Evolutionary conservation across 2,888 invertebrate species (phyloP), one percentile per base, ranked within the genome.

Genomic region (Euzophera pinguis): DNA sequence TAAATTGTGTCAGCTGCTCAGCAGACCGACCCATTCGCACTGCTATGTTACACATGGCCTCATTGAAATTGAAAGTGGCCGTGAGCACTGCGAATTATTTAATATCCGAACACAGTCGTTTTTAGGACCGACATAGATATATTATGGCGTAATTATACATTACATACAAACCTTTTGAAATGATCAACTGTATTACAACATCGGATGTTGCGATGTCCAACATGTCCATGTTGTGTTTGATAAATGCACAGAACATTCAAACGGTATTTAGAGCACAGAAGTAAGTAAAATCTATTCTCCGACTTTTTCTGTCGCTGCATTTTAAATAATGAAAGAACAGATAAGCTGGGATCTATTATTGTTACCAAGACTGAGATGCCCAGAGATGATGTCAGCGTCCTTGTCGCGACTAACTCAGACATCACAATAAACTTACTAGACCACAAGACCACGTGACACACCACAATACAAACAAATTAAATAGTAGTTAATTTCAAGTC

Each of bases 51-150:
- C 43, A 43, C 43, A 43, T 37, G 51, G 43, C 51, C 51, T 51
- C 51, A 51, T 35, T 50, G 50, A 50, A 50, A 50, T 51, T 34
- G 43, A 51, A 51, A 51, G 51, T 43, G 35, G 37, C 43, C 50
- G 16, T 51, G 34, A 43, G 51, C 42, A 27, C 29, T 13, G 51
- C 12, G 35, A 50, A 50, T 50, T 50, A 50, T 50, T 42, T 43
- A 43, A 51, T 42, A 43, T 22, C 22, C 34, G n/a, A 34, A 12
- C 22, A 32, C 8, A 22, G 22, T n/a, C n/a, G n/a, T 48, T 48
- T 45, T 48, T 48, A 48, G 37, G 27, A 38, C 48, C 14, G 27
- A 13, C 27, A 29, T 32, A 27, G 32, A 16, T 16, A 32, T 16
- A n/a, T 13, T 32, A 32, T 48, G 48, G 22, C 41, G 41, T n/a